Evolutionary conservation across 2,113 vertebrate species (phyloP).

Genomic region (Miniopterus natalensis): DNA sequence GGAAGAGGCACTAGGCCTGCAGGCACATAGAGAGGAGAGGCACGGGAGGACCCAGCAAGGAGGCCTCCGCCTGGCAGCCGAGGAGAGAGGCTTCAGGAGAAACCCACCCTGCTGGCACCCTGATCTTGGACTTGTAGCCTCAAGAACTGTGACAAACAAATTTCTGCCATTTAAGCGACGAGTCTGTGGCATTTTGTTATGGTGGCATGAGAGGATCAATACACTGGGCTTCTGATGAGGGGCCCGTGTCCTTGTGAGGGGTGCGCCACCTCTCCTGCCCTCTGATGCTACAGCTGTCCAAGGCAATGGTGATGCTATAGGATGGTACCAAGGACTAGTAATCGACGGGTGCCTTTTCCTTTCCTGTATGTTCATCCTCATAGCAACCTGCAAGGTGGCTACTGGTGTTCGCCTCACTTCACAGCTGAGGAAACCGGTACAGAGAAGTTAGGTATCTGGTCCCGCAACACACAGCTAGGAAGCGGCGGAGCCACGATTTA

Average conservation of each 20-base stretch:
- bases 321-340: accelerated
- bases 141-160: background rate
- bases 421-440: background rate
- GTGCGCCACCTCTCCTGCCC: background rate
- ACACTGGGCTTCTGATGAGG: background rate
- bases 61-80: background rate
- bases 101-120: background rate
- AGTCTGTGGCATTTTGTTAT: background rate
- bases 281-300: background rate
- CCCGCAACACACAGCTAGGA: background rate
- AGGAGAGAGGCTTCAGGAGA: background rate
- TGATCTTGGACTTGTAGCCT: background rate
- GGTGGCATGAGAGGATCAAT: background rate
- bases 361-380: background rate
- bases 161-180: background rate
- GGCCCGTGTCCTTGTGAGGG: background rate
- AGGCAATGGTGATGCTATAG: background rate
- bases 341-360: background rate
- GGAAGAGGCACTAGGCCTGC: background rate
- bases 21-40: background rate
- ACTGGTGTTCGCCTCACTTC: background rate
- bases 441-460: background rate
- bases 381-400: background rate
- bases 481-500: background rate
- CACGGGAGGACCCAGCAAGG: background rate